Base-by-base conservation (phyloP, 2,797 vertebrate genomes). In the Chromis chromis region DNA sequence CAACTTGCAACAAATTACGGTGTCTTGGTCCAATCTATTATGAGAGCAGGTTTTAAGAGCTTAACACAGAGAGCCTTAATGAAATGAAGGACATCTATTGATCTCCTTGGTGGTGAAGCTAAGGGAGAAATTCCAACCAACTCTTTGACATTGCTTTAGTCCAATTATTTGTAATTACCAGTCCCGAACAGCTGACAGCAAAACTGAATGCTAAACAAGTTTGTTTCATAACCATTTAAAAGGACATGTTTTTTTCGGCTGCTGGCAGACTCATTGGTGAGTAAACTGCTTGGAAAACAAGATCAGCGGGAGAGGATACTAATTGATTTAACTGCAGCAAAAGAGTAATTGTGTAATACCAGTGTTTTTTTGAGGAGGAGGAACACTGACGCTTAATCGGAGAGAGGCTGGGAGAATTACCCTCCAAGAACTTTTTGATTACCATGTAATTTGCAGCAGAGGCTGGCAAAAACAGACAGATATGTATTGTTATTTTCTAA, bases 31-130 rank as follows among this genome's bases (percentile, higher is more conserved):
- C 11, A 19, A 92, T 88, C 86, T 82, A 70, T 94, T 88, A 83
- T 58, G 59, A 78, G 81, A 79, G 69, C 40, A 36, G 79, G 81
- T 82, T 90, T 91, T 90, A 78, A 79, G 70, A 78, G 91, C 88
- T 89, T 87, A 90, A 76, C 81, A 79, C 76, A 70, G 76, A 81
- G 67, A 76, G 82, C 67, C 73, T 76, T 91, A 93, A 94, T 94
- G 88, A 91, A 94, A 92, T 91, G 82, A 93, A 83, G 79, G 86
- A 86, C 88, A 74, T 84, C 28, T 86, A 94, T 93, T 83, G 93
- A 94, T 94, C 81, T 73, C 65, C 4, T 36, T 71, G 74, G 68
- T 72, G 70, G 81, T 69, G 78, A 86, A 62, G 75, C 77, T 65
- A 75, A 74, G 58, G 67, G 31, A 73, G 72, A 78, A 73, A 73